These are phyloP conservation scores for Drosophila flavopinicola DNA, from an alignment of 2,888 invertebrate genomes.

Conservation along the genomic window DNA sequence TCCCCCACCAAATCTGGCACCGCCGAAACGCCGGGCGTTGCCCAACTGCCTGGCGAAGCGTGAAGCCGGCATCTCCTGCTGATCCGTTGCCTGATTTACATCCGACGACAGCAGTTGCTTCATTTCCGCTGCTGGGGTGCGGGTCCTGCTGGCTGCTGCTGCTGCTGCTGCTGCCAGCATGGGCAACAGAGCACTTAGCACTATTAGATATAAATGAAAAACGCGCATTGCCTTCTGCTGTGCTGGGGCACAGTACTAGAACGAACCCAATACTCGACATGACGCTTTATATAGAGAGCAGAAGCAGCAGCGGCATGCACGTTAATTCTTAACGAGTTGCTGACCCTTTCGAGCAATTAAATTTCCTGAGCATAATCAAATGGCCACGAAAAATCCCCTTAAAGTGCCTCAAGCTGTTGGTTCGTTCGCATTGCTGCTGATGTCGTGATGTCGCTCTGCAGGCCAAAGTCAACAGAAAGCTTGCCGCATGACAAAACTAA, in stretches of 20 bases:
- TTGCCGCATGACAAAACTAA: slow-evolving; percentile 51
- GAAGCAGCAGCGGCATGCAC: slow-evolving; percentile 20
- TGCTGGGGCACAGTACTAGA: slow-evolving; percentile 27
- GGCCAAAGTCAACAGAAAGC: slow-evolving; percentile 25
- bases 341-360: slow-evolving; percentile 73
- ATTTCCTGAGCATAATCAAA: slow-evolving; percentile 74
- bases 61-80: slow-evolving; percentile 63
- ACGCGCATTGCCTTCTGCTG: slow-evolving; percentile 56
- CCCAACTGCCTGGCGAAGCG: slow-evolving; percentile 68
- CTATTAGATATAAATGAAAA: slow-evolving; percentile 65
- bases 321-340: slow-evolving; percentile 66
- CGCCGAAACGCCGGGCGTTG: slow-evolving; percentile 33
- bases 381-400: slow-evolving; percentile 64
- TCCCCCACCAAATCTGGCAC: slow-evolving; percentile 22
- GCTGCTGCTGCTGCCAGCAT: slow-evolving; percentile 38
- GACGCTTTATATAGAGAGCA: slow-evolving; percentile 60
- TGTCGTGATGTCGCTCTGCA: not conserved
- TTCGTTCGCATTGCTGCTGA: slow-evolving; percentile 11
- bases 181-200: slow-evolving; percentile 61
- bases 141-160: slow-evolving; percentile 10
- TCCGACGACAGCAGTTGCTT: slow-evolving; percentile 69
- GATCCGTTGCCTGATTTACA: slow-evolving; percentile 68
- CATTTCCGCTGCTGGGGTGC: slow-evolving; percentile 54
- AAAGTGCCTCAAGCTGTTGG: slow-evolving; percentile 41
- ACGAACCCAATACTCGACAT: slow-evolving; percentile 15